Base-by-base conservation (phyloP, 1,140 invertebrate species). In the Venustaconcha ellipsiformis region DNA sequence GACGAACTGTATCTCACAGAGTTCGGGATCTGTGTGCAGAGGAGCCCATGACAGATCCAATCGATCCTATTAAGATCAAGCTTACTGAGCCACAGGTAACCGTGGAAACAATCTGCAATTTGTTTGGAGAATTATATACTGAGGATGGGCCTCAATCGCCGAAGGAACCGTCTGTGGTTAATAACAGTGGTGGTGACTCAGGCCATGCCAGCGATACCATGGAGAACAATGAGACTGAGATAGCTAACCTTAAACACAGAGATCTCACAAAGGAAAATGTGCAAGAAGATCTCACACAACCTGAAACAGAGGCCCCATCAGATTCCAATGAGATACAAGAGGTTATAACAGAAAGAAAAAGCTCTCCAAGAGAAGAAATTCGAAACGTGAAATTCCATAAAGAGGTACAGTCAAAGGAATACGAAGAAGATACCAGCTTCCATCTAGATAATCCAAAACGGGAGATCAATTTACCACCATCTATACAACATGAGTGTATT, bases 11-110 rank as follows among this genome's bases (percentile, higher is more conserved):
- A 15, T 84, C 84, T 14, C 79, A 82, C n/a, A 68, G 86, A 23
- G 83, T 87, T n/a, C 76, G 86, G 60, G 86, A 87, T 67, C 76
- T 87, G 15, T 86, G 83, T 78, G 86, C 86, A 71, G 79, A 80
- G 30, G 74, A 80, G 18, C 73, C 86, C 15, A 75, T 74, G 37
- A 80, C 78, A 13, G 75, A 79, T 18, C 57, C 64, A 2, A 67
- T 83, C 20, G 72, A 83, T 56, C 71, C 79, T 58, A 66, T 67
- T 8, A 79, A 76, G 26, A 64, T 83, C 14, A 77, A 58, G 14
- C 77, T 87, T 6, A 74, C 68, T 26, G 81, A 86, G 68, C 86
- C 84, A n/a, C 77, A 79, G 48, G 84, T 85, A 23, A 81, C 81
- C 13, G 83, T 85, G 57, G 84, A 85, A 70, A 82, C 79, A n/a